A percentile compares a stretch with the other conserved stretches of the same genome.
Evolutionary conservation across 2,888 invertebrate genomes (phyloP).

Genomic region (Abscondita cerata): DNA sequence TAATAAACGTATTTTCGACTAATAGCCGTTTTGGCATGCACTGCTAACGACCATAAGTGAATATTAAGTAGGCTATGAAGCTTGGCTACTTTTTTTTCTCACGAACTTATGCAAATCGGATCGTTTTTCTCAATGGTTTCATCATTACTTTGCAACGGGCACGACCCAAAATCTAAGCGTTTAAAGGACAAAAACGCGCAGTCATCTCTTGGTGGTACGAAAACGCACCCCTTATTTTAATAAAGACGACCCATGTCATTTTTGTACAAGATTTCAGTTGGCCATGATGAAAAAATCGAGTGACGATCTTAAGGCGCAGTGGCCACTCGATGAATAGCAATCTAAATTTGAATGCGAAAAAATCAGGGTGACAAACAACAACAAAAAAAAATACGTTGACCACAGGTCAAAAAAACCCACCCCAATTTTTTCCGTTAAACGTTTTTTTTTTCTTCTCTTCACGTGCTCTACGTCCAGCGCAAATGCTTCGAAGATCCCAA

Average conservation of each 20-base stretch:
- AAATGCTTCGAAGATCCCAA: no score
- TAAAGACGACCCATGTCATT: slow-evolving; percentile 21
- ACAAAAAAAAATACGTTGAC: slow-evolving; percentile 20
- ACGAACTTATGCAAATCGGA: slow-evolving; percentile 32
- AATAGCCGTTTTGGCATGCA: slow-evolving; percentile 14
- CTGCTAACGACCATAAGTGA: slow-evolving; percentile 33
- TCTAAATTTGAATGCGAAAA: slow-evolving; percentile 36
- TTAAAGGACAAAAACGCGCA: not conserved
- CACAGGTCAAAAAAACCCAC: slow-evolving; percentile 25
- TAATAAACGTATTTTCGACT: slow-evolving; percentile 19
- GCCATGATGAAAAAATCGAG: slow-evolving; percentile 8
- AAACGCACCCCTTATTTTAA: slow-evolving; percentile 25
- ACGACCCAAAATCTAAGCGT: not conserved
- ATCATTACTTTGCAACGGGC: slow-evolving; percentile 29
- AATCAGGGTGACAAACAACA: slow-evolving; percentile 16
- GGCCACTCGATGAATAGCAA: not conserved
- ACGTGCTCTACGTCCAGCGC: no score
- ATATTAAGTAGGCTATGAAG: slow-evolving; percentile 28
- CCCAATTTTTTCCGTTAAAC: slow-evolving; percentile 31
- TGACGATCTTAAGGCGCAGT: not conserved
- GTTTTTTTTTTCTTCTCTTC: slow-evolving; percentile 20
- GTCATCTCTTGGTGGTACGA: slow-evolving; percentile 24
- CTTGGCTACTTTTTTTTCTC: slow-evolving; percentile 30
- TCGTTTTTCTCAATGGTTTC: slow-evolving; percentile 19
- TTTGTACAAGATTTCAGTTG: slow-evolving; percentile 20